Conservation (phyloP, 1,140 invertebrate genomes). For the Nebria ingens region DNA sequence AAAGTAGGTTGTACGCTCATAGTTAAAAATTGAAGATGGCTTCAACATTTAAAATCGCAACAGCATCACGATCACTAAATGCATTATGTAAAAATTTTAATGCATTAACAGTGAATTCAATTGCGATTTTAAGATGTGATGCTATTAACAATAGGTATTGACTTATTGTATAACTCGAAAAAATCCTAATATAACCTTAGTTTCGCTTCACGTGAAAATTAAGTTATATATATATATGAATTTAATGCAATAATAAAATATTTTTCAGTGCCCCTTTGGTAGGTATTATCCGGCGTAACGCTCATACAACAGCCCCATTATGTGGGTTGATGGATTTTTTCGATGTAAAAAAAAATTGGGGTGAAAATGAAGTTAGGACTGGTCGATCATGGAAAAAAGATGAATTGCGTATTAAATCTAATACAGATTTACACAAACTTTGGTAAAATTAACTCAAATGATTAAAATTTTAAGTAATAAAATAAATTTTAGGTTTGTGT, state of each 20-base stretch:
- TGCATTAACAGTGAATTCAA: background rate
- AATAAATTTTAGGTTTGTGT: slow-evolving; percentile 56
- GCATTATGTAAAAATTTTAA: background rate
- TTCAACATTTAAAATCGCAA: background rate
- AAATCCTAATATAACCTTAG: too few species aligned
- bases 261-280: background rate
- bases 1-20: too few species aligned
- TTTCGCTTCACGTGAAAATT: too few species aligned
- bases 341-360: slow-evolving; percentile 81
- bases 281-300: background rate
- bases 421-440: slow-evolving; percentile 92
- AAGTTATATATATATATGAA: too few species aligned
- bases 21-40: background rate
- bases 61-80: background rate
- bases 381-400: slow-evolving; percentile 85
- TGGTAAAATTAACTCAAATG: too few species aligned
- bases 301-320: slow-evolving; percentile 35
- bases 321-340: slow-evolving; percentile 82
- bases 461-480: slow-evolving; percentile 8
- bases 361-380: slow-evolving; percentile 59
- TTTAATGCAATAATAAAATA: too few species aligned
- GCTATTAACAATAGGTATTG: background rate
- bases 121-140: background rate
- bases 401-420: slow-evolving; percentile 91
- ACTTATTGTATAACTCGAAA: too few species aligned